phyloP scores from a whole-genome alignment of 2,888 invertebrate genomes.

The Itoplectis maculator region DNA sequence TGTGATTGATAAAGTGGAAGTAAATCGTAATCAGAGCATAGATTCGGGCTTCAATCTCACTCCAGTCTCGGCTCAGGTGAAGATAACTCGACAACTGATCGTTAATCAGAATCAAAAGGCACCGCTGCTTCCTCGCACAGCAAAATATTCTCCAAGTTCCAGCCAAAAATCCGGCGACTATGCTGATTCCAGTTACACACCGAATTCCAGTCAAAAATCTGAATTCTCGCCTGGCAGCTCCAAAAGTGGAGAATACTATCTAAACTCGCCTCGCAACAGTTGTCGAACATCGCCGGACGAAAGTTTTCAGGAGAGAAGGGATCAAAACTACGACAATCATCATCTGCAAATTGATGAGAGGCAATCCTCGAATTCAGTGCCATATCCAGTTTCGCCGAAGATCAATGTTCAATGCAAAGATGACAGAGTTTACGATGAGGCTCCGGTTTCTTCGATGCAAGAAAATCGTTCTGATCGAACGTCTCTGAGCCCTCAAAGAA shows the following conservation, averaged over 20 bases:
- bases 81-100: conserved; percentile 76
- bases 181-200: conserved; percentile 81
- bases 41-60: conserved; percentile 75
- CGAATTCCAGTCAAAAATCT: conserved; percentile 82
- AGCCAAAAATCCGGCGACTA: conserved; percentile 82
- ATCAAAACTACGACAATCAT: conserved; percentile 47
- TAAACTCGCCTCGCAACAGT: conserved; percentile 76
- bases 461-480: conserved; percentile 56
- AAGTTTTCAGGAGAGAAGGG: conserved; percentile 63
- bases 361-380: conserved; percentile 41
- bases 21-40: conserved; percentile 71
- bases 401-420: conserved; percentile 70
- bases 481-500: conserved; percentile 44
- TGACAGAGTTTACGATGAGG: conserved; percentile 77
- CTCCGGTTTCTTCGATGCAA: conserved; percentile 67
- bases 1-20: conserved; percentile 63
- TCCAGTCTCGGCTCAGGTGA: conserved; percentile 79
- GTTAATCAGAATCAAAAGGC: conserved; percentile 75
- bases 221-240: conserved; percentile 82
- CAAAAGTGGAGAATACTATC: conserved; percentile 81
- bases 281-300: conserved; percentile 74
- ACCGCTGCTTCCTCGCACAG: conserved; percentile 72
- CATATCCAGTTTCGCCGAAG: conserved; percentile 72
- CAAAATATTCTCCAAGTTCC: conserved; percentile 80
- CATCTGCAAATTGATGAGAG: conserved; percentile 32